Evolutionary conservation across 1,140 invertebrate genomes (phyloP).

Genomic region (Drosophila kurseongensis): DNA sequence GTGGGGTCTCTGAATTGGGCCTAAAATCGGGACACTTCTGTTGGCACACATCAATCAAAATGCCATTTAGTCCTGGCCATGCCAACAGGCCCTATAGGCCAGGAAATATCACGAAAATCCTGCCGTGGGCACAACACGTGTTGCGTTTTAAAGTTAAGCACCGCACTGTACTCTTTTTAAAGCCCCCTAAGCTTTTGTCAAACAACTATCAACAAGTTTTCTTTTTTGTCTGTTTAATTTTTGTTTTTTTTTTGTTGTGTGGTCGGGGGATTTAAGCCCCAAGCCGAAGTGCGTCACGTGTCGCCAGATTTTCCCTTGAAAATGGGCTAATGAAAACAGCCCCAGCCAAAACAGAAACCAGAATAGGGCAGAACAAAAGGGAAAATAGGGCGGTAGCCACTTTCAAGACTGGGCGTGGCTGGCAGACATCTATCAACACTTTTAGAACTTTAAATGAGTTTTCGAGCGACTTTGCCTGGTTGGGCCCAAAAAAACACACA

Average conservation of each 20-base stretch:
- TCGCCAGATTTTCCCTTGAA: conserved; percentile 15
- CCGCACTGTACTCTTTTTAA: conserved; percentile 5
- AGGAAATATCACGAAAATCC: background rate
- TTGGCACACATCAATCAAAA: conserved; percentile 77
- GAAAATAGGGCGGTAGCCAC: conserved; percentile 14
- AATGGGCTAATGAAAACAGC: conserved; percentile 60
- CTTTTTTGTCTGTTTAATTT: conserved; percentile 27
- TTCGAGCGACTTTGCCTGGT: conserved; percentile 56
- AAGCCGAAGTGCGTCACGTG: conserved; percentile 63
- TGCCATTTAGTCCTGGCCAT: conserved; percentile 55
- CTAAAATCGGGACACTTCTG: conserved; percentile 48
- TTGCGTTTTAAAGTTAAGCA: conserved; percentile 63
- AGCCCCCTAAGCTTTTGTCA: conserved; percentile 37
- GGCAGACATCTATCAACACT: conserved; percentile 73
- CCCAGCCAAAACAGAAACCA: conserved; percentile 32
- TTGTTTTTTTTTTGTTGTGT: background rate
- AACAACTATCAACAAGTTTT: conserved; percentile 72
- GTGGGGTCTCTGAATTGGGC: conserved; percentile 42
- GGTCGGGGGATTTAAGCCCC: conserved; percentile 20
- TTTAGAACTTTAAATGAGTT: conserved; percentile 81
- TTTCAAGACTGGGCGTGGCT: conserved; percentile 41
- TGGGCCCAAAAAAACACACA: conserved; percentile 50
- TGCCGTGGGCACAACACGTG: conserved; percentile 49
- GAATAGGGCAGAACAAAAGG: conserved; percentile 21
- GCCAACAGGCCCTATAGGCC: conserved; percentile 1